Base-by-base conservation (phyloP, 2,888 invertebrate genomes). In the Sphaerophoria taeniata region DNA sequence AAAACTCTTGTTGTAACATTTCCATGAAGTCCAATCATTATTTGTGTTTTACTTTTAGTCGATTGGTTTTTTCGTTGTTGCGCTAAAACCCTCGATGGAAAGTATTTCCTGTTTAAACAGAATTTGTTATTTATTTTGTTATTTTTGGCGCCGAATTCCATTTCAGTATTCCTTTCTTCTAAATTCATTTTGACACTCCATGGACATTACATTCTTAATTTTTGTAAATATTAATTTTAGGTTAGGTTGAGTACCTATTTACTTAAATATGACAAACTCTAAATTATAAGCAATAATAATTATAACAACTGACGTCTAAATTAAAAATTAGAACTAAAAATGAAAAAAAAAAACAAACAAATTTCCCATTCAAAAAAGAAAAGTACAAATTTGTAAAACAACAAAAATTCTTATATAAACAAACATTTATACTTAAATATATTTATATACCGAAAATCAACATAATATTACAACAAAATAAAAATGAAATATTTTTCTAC, bases 131-230 rank as follows among this genome's bases (percentile, higher is more conserved):
- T 58, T 56, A 43, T 60, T 12, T 71, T 31, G 55, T 16, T 73
- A 16, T 31, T 16, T 53, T 51, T 88, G n/a, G 76, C 78, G 39
- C 63, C 88, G 89, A 89, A 90, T 90, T 89, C 90, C 90, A 88
- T 88, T 89, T 89, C 90, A 90, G 90, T 90, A 90, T 90, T 90
- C 49, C 53, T 56, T 24, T 16, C 9, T 51, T 58, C 43, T 45
- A 43, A 24, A 47, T 47, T 11, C 9, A 7, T 67, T 34, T 34
- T 63, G 47, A 69, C 60, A 69, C 60, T 69, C 67, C 73, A 60
- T 60, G 51, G 3, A 43, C 43, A 24, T 24, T 14, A 69, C 61
- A 69, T 73, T 69, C 73, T 79, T 53, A 69, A 43, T 55, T 58
- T 75, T 58, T 75, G 81, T 81, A 71, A 36, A 81, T 75, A 79